A percentile compares a stretch with the other conserved stretches of the same genome.
These are phyloP conservation scores for Podiceps cristatus DNA, from an alignment of 2,113 vertebrate genomes.

Conservation along the genomic window DNA sequence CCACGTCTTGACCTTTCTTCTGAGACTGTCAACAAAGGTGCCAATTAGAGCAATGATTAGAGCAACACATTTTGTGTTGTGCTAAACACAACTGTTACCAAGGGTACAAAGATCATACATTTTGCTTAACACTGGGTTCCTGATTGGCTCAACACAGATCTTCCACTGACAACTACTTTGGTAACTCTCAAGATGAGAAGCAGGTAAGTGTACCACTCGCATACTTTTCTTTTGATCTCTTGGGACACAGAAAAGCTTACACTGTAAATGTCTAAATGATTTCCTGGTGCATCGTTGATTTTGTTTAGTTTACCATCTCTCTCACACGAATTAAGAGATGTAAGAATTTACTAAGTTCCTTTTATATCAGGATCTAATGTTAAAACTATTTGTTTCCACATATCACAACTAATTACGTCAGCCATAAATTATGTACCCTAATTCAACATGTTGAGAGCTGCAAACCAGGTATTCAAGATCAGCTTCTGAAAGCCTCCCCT, in stretches of 20 bases:
- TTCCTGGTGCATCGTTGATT: neutral
- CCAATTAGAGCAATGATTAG: conserved; percentile 47
- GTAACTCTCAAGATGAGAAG: neutral
- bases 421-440: neutral
- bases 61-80: conserved; percentile 18
- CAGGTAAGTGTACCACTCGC: neutral
- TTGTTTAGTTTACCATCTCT: neutral
- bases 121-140: neutral
- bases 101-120: conserved; percentile 7
- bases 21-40: conserved; percentile 36
- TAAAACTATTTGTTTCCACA: neutral
- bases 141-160: neutral
- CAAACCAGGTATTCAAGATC: neutral
- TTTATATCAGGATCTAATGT: neutral
- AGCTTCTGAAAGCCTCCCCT: neutral
- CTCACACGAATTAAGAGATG: neutral
- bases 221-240: neutral
- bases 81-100: conserved; percentile 34
- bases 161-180: neutral
- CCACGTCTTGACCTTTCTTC: conserved; percentile 9
- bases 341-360: neutral
- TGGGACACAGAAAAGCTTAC: neutral
- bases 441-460: neutral
- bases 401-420: neutral
- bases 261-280: neutral